A percentile compares a stretch with the other conserved stretches of the same genome.
Conservation (phyloP, 2,797 vertebrate genomes). For the Momotus momota region DNA sequence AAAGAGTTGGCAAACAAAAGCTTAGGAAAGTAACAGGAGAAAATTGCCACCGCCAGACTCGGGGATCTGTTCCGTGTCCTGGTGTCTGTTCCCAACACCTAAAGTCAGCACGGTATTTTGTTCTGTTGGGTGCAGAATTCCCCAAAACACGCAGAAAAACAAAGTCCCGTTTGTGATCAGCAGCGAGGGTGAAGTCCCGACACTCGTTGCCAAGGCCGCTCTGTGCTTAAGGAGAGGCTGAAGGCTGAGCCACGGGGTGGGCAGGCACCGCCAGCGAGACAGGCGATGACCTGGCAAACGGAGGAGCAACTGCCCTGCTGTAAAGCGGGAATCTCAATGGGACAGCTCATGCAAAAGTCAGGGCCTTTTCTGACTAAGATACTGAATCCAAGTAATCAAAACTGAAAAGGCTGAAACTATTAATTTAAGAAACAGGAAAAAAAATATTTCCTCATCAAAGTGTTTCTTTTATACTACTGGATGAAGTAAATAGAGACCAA, state of each 20-base stretch:
- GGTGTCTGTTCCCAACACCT: background rate
- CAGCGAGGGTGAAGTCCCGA: background rate
- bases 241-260: no score
- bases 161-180: background rate
- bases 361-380: background rate
- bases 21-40: slow-evolving; percentile 4
- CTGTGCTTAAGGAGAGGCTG: background rate
- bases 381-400: background rate
- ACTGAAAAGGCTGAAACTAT: background rate
- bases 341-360: background rate
- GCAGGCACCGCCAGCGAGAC: background rate
- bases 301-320: background rate
- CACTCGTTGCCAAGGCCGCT: background rate
- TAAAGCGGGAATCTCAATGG: background rate
- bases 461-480: background rate
- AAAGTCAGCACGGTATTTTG: background rate
- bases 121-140: background rate
- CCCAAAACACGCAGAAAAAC: background rate
- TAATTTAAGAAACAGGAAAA: background rate
- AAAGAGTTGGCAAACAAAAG: slow-evolving; percentile 28
- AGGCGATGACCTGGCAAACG: background rate
- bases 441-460: background rate
- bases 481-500: background rate
- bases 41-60: background rate
- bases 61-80: background rate